Conservation (phyloP, 2,888 invertebrate genomes). For the Diplolepis rosae region DNA sequence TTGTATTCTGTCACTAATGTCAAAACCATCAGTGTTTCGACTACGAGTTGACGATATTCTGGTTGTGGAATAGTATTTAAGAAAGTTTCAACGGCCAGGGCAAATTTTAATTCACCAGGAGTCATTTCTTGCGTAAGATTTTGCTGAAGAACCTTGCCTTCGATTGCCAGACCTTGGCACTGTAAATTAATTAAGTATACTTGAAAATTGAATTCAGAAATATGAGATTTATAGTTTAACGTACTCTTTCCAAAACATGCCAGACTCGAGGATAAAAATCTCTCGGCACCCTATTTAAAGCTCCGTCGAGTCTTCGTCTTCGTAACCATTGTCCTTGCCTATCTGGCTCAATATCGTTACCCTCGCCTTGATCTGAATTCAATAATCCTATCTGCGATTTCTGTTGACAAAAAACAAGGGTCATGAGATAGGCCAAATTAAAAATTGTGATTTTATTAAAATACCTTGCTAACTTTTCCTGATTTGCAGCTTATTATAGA, state of each 20-base stretch:
- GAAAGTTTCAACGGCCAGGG: conserved; percentile 96
- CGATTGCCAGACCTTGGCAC: conserved; percentile 96
- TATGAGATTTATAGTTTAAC: conserved; percentile 38
- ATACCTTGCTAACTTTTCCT: conserved; percentile 88
- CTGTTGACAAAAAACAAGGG: no score
- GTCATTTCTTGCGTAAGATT: conserved; percentile 99
- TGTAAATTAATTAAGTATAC: conserved; percentile 66
- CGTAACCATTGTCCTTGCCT: conserved; percentile 98
- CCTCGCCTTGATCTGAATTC: conserved; percentile 66
- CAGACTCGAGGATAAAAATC: conserved; percentile 98
- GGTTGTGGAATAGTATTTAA: conserved; percentile 98
- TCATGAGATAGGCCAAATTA: conserved; percentile 23
- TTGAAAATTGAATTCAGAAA: conserved; percentile 3
- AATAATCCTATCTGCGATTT: conserved; percentile 76
- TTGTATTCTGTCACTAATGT: conserved; percentile 93
- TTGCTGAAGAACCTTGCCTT: conserved; percentile 91
- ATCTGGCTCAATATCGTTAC: conserved; percentile 78
- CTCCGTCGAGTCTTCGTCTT: conserved; percentile 94
- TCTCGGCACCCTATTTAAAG: conserved; percentile 95
- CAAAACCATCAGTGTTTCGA: conserved; percentile 97
- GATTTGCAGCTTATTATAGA: conserved; percentile 93
- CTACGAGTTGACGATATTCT: conserved; percentile 96
- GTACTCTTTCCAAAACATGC: conserved; percentile 90
- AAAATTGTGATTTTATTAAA: conserved; percentile 55
- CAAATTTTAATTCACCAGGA: conserved; percentile 97